A percentile compares a stretch with the other conserved stretches of the same genome.
Conservation (phyloP, 2,888 invertebrate genomes). For the Cremastinae sp. region DNA sequence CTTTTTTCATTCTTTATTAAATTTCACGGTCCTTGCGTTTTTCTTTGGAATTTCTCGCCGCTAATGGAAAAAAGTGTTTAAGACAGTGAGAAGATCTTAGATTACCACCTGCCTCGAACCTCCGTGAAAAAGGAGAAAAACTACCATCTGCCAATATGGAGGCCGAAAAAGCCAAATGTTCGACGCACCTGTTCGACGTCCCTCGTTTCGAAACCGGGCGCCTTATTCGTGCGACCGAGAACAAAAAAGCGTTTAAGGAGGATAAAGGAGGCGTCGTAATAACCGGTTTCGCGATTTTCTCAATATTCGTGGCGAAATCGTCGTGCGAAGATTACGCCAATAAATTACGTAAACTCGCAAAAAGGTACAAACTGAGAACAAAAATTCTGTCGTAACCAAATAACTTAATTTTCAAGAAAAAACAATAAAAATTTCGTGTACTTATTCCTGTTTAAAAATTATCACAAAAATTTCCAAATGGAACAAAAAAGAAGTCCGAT, state of each 20-base stretch:
- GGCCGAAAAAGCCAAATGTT: conserved; percentile 26
- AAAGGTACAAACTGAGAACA: too few species aligned
- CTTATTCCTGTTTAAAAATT: too few species aligned
- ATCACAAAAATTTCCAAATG: too few species aligned
- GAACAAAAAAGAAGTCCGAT: too few species aligned
- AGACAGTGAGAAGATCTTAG: conserved; percentile 27
- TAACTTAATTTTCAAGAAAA: too few species aligned
- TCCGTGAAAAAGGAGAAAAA: background rate
- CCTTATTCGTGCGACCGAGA: background rate
- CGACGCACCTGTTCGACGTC: conserved; percentile 46
- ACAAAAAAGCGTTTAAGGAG: conserved; percentile 10
- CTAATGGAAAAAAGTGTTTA: conserved; percentile 23
- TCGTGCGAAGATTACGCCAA: too few species aligned
- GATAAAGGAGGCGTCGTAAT: conserved; percentile 36
- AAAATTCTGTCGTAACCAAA: too few species aligned
- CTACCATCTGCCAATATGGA: conserved; percentile 32
- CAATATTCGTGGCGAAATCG: background rate
- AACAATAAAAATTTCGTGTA: too few species aligned
- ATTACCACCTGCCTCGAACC: conserved; percentile 27
- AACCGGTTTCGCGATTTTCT: conserved; percentile 44
- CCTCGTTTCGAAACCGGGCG: conserved; percentile 21
- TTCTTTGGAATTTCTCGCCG: background rate
- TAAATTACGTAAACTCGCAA: too few species aligned
- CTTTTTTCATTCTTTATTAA: too few species aligned
- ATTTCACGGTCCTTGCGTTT: too few species aligned